Percentiles rank a stretch among this genome's conserved stretches.
Conservation (phyloP, 2,113 vertebrate species). For the Sinocyclocheilus anshuiensis region DNA sequence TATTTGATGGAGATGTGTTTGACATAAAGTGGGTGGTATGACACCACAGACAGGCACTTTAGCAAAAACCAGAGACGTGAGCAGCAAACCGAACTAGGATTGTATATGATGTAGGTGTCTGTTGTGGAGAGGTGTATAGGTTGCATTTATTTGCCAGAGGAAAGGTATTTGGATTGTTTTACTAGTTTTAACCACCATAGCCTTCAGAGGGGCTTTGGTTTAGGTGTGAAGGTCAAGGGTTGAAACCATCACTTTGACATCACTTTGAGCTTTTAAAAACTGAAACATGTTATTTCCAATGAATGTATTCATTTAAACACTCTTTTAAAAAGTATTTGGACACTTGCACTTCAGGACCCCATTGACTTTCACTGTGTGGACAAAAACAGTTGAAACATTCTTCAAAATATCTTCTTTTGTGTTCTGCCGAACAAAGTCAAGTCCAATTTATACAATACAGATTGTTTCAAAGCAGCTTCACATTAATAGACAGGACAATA, state of each 20-base stretch:
- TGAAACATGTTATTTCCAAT: background rate
- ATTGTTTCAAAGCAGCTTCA: background rate
- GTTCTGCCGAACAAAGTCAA: background rate
- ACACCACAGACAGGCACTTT: background rate
- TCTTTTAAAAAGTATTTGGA: background rate
- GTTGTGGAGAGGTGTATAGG: background rate
- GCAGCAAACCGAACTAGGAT: background rate
- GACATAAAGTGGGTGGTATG: background rate
- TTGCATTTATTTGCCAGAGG: background rate
- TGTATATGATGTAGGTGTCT: background rate
- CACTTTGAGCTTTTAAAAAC: background rate
- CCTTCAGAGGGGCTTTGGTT: background rate
- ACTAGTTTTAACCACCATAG: background rate
- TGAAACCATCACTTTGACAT: background rate
- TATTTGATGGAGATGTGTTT: constrained; percentile 21
- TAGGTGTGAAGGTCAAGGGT: constrained; percentile 17
- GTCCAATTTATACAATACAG: too few relatives aligned
- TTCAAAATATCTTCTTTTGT: background rate
- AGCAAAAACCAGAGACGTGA: background rate
- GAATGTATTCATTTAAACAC: background rate
- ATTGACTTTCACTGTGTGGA: background rate
- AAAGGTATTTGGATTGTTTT: constrained; percentile 16
- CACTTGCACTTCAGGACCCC: background rate
- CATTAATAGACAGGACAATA: background rate
- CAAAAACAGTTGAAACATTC: background rate